phyloP scores from a whole-genome alignment of 1,140 invertebrate species.

The Ditylenchus dipsaci region DNA sequence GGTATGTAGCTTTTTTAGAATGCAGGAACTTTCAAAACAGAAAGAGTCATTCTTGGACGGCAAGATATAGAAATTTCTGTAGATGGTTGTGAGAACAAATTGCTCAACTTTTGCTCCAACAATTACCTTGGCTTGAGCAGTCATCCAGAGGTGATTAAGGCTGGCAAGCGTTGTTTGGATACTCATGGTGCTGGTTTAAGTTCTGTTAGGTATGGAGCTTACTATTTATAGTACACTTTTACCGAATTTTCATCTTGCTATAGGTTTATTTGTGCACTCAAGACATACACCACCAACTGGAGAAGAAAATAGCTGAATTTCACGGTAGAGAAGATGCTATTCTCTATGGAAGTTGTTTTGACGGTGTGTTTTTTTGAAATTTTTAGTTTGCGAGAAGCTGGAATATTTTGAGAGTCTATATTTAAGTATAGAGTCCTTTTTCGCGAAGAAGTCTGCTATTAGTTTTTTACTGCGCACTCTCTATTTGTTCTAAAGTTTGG shows the following conservation, averaged over 20 bases:
- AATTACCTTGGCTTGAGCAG: constrained; percentile 82
- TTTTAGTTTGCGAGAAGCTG: too few relatives aligned
- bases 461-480: too few relatives aligned
- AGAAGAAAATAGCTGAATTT: constrained; percentile 76
- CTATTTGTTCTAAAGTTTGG: too few relatives aligned
- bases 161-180: constrained; percentile 72
- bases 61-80: constrained; percentile 73
- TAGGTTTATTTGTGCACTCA: constrained; percentile 87
- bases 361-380: constrained; percentile 57
- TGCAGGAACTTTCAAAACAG: constrained; percentile 77
- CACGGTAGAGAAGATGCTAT: constrained; percentile 79
- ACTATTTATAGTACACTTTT: too few relatives aligned
- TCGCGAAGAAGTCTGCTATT: too few relatives aligned
- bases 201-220: constrained; percentile 67
- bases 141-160: constrained; percentile 74
- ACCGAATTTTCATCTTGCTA: too few relatives aligned
- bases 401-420: too few relatives aligned
- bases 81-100: constrained; percentile 64
- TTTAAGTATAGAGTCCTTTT: too few relatives aligned
- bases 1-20: not conserved
- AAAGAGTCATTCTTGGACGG: constrained; percentile 75
- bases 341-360: constrained; percentile 83
- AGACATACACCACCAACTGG: constrained; percentile 75
- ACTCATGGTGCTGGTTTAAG: constrained; percentile 82
- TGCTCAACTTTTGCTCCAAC: constrained; percentile 89